Conservation (phyloP, 2,113 vertebrate species). For the Chrysochloris asiatica region DNA sequence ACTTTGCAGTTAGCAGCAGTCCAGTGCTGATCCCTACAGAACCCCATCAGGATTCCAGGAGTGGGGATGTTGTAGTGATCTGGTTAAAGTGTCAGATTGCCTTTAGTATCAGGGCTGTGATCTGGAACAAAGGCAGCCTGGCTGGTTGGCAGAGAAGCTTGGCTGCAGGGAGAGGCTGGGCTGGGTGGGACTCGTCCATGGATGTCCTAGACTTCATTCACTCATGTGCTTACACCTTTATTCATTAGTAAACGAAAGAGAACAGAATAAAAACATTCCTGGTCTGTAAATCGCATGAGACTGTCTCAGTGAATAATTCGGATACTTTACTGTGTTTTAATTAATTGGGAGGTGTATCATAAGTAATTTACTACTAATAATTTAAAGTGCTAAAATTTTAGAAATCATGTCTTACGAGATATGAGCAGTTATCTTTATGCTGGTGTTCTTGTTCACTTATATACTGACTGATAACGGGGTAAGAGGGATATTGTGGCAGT, state of each 20-base stretch:
- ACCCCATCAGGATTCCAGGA: not conserved
- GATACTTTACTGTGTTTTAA: not conserved
- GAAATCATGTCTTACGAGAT: slow-evolving; percentile 43
- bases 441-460: not conserved
- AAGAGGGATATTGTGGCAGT: not conserved
- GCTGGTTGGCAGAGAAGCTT: not conserved
- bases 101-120: not conserved
- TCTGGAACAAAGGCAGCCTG: not conserved
- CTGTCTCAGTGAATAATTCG: not conserved
- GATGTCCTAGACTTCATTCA: not conserved
- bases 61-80: not conserved
- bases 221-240: not conserved
- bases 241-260: slow-evolving; percentile 12
- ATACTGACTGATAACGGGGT: too few relatives aligned
- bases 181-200: not conserved
- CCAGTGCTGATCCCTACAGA: too few relatives aligned
- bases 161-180: not conserved
- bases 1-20: too few relatives aligned
- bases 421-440: not conserved
- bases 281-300: not conserved
- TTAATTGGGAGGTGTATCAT: not conserved
- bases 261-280: slow-evolving; percentile 14
- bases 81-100: not conserved
- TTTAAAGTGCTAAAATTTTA: not conserved
- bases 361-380: slow-evolving; percentile 21